phyloP scores from a whole-genome alignment of 2,113 vertebrate genomes.

The Spea multiplicata region DNA sequence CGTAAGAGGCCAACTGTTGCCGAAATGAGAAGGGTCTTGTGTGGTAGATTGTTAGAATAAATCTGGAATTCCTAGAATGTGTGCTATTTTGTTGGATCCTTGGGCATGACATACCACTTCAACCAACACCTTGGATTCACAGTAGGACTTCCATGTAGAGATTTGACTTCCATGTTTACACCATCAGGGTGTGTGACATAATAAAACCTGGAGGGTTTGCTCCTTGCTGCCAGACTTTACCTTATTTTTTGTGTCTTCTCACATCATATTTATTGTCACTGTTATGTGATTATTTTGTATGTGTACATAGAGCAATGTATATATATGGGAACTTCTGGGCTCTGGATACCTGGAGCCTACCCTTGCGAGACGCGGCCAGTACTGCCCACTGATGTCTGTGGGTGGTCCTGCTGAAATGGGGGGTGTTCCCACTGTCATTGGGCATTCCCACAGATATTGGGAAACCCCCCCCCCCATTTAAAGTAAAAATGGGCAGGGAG shows the following conservation, averaged over 20 bases:
- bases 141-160: background rate
- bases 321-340: background rate
- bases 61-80: background rate
- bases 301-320: background rate
- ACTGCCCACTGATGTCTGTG: too few relatives aligned
- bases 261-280: background rate
- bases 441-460: too few relatives aligned
- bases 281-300: background rate
- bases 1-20: too few relatives aligned
- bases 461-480: too few relatives aligned
- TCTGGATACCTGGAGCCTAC: too few relatives aligned
- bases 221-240: background rate
- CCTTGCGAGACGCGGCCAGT: too few relatives aligned
- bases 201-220: slow-evolving; percentile 20
- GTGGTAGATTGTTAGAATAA: too few relatives aligned
- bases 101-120: background rate
- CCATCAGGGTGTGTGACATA: slow-evolving; percentile 14
- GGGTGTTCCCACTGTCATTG: too few relatives aligned
- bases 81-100: background rate
- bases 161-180: background rate
- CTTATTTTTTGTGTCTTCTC: background rate
- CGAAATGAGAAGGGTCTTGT: background rate
- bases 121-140: slow-evolving; percentile 4
- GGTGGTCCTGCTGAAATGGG: too few relatives aligned
- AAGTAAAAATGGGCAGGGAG: too few relatives aligned